Base-by-base conservation (phyloP, 2,888 invertebrate genomes). In the Hypomecis punctinalis region DNA sequence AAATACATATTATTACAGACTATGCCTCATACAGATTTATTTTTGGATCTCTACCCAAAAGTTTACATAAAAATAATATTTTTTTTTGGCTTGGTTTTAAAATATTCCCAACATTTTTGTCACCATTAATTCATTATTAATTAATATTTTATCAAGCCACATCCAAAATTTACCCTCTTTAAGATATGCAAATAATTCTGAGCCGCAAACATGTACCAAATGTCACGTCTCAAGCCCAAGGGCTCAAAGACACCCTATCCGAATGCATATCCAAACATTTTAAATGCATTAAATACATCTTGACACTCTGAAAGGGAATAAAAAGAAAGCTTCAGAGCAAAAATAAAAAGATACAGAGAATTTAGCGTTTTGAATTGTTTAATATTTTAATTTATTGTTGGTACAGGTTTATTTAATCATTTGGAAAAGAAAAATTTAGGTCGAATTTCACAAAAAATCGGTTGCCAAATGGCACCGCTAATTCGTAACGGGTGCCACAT, bases 201-300 rank as follows among this genome's bases (percentile, higher is more conserved):
- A 66, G 65, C 64, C 63, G 57, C 51, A 63, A 68, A 66, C 55
- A 65, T 46, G 46, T 46, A 40, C 55, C 60, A 64, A 51, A 60
- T 60, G 61, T 61, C 60, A 66, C 64, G 62, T 68, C 60, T 51
- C 57, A 58, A 61, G 47, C 52, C 33, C 60, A 47, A 54, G 61
- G 51, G 69, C 45, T 51, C 40, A 35, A 56, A 47, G 53, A 52
- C 66, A 56, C 67, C 66, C 65, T 59, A 10, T 53, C 51, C 51
- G 63, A 74, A 68, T 71, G 65, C 57, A 71, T 56, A 60, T 48
- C 55, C 75, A 79, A 82, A 81, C 75, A 81, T 76, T 76, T 75
- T 78, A 80, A 78, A 77, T 74, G 73, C 76, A 78, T 79, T 71
- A 5, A 54, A 54, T 33, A 48, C 54, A 42, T 40, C 39, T 23